Evolutionary conservation across 2,888 invertebrate species (phyloP).

Genomic region (Nasonia oneida): DNA sequence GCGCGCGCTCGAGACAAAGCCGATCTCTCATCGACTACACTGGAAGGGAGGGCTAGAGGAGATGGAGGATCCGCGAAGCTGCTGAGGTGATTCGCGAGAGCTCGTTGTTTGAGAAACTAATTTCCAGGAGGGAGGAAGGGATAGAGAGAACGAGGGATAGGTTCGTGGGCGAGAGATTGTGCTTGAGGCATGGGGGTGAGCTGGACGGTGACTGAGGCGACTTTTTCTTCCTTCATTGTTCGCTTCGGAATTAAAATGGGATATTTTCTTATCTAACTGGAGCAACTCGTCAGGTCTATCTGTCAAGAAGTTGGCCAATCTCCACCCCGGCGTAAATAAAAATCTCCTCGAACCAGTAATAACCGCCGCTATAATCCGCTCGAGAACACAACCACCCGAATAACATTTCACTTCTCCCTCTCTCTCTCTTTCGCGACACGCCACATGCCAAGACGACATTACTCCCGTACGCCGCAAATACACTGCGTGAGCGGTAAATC

Average conservation of each 20-base stretch:
- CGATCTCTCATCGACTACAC: slow-evolving; percentile 46
- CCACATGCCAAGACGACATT: slow-evolving; percentile 9
- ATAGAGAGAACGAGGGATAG: background rate
- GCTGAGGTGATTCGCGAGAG: slow-evolving; percentile 12
- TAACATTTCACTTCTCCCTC: background rate
- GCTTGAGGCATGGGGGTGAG: background rate
- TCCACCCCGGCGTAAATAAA: background rate
- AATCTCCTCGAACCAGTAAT: background rate
- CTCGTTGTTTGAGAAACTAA: slow-evolving; percentile 52
- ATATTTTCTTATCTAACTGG: background rate
- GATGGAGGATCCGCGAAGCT: slow-evolving; percentile 3
- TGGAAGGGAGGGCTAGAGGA: background rate
- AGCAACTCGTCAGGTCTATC: background rate
- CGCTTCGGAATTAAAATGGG: background rate
- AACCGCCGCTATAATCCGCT: background rate
- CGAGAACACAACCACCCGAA: background rate
- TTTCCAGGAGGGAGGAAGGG: slow-evolving; percentile 36
- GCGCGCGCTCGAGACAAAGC: slow-evolving; percentile 55
- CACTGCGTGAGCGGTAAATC: slow-evolving; percentile 1
- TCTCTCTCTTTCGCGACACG: background rate
- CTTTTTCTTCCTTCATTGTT: background rate
- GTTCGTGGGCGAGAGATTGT: background rate
- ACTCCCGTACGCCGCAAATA: background rate
- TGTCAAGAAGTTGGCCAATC: background rate
- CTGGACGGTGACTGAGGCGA: background rate